These are phyloP conservation scores for Calosoma granatense DNA, from an alignment of 1,140 invertebrate genomes.

Conservation along the genomic window DNA sequence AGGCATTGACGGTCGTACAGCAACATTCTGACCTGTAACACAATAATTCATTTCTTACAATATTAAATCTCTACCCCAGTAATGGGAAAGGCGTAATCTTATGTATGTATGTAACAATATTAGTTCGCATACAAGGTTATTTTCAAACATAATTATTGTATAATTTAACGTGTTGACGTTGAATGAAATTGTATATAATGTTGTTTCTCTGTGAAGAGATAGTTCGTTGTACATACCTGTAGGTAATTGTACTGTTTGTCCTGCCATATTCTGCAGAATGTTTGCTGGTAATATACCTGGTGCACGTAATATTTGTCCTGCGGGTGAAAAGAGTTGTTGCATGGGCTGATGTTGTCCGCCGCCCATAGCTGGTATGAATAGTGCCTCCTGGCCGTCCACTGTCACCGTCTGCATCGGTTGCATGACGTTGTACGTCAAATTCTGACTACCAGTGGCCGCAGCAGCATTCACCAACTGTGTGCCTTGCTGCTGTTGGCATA, in stretches of 20 bases:
- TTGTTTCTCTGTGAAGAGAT: too few relatives aligned
- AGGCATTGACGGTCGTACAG: conserved; percentile 48
- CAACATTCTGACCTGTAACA: conserved; percentile 60
- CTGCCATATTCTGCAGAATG: conserved; percentile 21
- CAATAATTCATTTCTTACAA: conserved; percentile 11
- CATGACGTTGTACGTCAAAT: conserved; percentile 51
- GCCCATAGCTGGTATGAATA: conserved; percentile 62
- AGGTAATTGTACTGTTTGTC: conserved; percentile 46
- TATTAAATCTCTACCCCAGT: conserved; percentile 5
- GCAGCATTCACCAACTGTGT: conserved; percentile 23
- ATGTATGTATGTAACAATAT: too few relatives aligned
- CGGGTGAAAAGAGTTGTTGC: conserved; percentile 37
- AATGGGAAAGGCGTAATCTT: too few relatives aligned
- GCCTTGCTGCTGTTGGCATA: conserved; percentile 24
- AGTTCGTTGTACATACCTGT: conserved; percentile 30
- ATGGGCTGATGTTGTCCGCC: background rate
- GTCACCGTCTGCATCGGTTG: conserved; percentile 76
- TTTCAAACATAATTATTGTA: too few relatives aligned
- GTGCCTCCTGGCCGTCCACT: conserved; percentile 84
- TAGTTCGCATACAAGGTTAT: conserved; percentile 31
- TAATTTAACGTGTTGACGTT: too few relatives aligned
- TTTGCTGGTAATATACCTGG: conserved; percentile 28
- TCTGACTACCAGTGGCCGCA: conserved; percentile 34
- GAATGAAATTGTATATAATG: too few relatives aligned
- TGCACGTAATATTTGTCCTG: conserved; percentile 29